Conservation (phyloP, 2,113 vertebrate genomes). For the Gulo gulo region DNA sequence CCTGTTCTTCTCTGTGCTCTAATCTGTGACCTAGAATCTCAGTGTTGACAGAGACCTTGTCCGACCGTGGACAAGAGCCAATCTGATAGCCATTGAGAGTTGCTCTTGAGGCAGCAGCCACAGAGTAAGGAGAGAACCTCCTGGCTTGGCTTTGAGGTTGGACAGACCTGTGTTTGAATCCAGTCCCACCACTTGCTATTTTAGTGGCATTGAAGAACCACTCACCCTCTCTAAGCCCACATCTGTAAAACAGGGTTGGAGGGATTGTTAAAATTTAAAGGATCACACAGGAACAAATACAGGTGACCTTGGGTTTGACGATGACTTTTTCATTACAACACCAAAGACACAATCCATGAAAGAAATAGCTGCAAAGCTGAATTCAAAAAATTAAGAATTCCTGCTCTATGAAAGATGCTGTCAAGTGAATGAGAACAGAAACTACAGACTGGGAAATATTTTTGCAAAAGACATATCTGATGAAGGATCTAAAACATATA, state of each 20-base stretch:
- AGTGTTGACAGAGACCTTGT: slow-evolving; percentile 15
- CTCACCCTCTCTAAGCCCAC: background rate
- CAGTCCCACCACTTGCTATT: background rate
- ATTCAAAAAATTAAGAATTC: background rate
- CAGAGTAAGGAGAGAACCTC: background rate
- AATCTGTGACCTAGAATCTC: slow-evolving; percentile 43
- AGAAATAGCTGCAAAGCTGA: background rate
- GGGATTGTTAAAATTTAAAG: background rate
- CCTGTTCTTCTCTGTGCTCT: background rate
- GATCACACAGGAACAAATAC: background rate
- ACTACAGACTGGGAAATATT: background rate
- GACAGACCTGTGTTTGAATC: background rate
- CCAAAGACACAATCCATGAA: background rate
- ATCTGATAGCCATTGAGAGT: background rate
- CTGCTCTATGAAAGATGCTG: background rate
- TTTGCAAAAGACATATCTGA: background rate
- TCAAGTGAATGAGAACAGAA: background rate
- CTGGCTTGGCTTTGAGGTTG: background rate
- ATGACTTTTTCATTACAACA: background rate
- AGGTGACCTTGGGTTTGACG: background rate
- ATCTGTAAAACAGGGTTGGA: background rate
- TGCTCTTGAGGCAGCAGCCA: background rate
- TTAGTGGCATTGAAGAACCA: background rate
- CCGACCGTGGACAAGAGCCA: background rate
- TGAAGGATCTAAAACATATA: background rate